Evolutionary conservation across 2,797 vertebrate genomes (phyloP).

Genomic region (Potorous gilbertii): DNA sequence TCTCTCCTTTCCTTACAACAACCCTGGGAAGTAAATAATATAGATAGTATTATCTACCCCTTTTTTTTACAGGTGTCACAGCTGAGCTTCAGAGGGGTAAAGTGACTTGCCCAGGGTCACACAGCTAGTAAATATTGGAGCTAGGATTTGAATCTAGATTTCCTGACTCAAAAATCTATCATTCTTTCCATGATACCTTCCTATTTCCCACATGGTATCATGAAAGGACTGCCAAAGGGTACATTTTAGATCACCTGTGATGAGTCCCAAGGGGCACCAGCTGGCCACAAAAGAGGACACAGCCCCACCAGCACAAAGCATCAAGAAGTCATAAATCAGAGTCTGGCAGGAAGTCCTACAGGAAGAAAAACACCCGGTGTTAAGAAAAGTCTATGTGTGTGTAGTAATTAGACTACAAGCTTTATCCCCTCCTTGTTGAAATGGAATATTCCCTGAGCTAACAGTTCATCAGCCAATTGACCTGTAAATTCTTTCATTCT

Average conservation of each 20-base stretch:
- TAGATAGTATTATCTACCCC: not conserved
- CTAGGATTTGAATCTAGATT: not conserved
- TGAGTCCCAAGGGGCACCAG: not conserved
- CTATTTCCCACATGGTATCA: not conserved
- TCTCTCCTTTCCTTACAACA: not conserved
- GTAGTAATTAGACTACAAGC: not conserved
- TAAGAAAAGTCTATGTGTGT: not conserved
- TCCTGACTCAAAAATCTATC: not conserved
- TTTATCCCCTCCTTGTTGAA: not conserved
- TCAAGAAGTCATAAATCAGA: not conserved
- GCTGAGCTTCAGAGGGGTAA: not conserved
- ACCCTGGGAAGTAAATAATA: not conserved
- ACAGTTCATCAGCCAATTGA: slow-evolving; percentile 18
- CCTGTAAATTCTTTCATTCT: not conserved
- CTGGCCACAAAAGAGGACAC: slow-evolving; percentile 1
- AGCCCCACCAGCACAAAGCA: not conserved
- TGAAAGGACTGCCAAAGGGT: not conserved
- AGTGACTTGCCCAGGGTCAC: not conserved
- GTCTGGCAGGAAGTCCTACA: not conserved
- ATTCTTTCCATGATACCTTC: not conserved
- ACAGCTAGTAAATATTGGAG: not conserved
- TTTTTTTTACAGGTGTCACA: not conserved
- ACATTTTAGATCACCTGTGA: not conserved
- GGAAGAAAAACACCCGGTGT: not conserved
- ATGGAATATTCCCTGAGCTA: slow-evolving; percentile 21